Conservation (phyloP, 2,113 vertebrate genomes). For the human region DNA sequence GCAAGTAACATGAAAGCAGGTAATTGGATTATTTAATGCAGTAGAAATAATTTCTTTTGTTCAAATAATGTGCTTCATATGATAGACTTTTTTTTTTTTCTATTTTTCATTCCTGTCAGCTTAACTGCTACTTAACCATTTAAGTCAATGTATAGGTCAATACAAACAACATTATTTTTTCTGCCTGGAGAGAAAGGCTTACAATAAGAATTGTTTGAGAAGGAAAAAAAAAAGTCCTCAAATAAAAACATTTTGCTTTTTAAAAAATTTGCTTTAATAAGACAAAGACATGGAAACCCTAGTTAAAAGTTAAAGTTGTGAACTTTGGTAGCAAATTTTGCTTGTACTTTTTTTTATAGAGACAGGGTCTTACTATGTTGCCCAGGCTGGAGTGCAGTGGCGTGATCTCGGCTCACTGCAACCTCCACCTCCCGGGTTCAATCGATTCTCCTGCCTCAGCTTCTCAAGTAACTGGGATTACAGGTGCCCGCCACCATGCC, state of each 20-base stretch:
- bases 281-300: not conserved
- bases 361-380: not conserved
- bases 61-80: not conserved
- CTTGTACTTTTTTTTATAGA: not conserved
- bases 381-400: not conserved
- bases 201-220: not conserved
- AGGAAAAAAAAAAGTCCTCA: not conserved
- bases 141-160: constrained; percentile 45
- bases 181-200: constrained; percentile 11
- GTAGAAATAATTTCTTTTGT: constrained; percentile 37
- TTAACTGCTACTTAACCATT: not conserved
- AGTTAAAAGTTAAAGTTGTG: not conserved
- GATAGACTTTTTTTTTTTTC: not conserved
- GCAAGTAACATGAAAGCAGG: not conserved
- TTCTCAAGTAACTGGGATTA: not conserved
- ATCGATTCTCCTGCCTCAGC: not conserved
- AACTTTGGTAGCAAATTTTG: not conserved
- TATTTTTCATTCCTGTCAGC: not conserved
- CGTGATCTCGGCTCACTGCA: not conserved
- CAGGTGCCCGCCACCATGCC: not conserved
- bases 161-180: not conserved
- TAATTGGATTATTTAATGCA: constrained; percentile 38
- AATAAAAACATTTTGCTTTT: not conserved
- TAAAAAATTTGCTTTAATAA: not conserved
- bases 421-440: not conserved